Conservation (phyloP, 2,113 vertebrate genomes). For the Oxygymnocypris stewartii region DNA sequence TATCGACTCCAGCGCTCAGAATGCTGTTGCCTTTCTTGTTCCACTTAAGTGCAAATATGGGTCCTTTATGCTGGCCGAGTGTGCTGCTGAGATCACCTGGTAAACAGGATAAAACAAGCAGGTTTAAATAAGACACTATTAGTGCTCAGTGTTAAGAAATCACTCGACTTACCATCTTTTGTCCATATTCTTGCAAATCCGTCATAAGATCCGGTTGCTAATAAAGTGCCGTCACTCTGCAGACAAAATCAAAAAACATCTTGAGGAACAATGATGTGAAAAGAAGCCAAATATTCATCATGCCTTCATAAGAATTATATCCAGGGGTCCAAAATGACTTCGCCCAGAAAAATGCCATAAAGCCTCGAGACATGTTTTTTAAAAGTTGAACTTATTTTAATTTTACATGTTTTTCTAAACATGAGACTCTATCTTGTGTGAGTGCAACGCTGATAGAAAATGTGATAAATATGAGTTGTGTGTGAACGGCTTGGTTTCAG, state of each 20-base stretch:
- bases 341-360: no score
- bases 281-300: background rate
- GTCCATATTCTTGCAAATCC: slow-evolving; percentile 98
- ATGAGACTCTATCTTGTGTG: no score
- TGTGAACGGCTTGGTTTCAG: no score
- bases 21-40: slow-evolving; percentile 98
- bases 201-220: slow-evolving; percentile 95
- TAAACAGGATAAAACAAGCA: slow-evolving; percentile 21
- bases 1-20: slow-evolving; percentile 96
- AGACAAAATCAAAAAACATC: slow-evolving; percentile 37
- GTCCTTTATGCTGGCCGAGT: slow-evolving; percentile 97
- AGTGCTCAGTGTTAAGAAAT: background rate
- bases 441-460: no score
- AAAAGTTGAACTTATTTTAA: no score
- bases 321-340: background rate
- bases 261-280: background rate
- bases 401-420: no score
- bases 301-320: background rate
- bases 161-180: slow-evolving; percentile 84
- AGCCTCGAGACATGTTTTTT: no score
- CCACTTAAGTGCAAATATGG: slow-evolving; percentile 98
- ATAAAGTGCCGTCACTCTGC: slow-evolving; percentile 91
- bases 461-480: no score
- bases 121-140: background rate
- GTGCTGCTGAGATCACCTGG: slow-evolving; percentile 95